These are phyloP conservation scores for Zygothrica quintamaculata DNA, from an alignment of 2,888 invertebrate genomes.

Conservation along the genomic window DNA sequence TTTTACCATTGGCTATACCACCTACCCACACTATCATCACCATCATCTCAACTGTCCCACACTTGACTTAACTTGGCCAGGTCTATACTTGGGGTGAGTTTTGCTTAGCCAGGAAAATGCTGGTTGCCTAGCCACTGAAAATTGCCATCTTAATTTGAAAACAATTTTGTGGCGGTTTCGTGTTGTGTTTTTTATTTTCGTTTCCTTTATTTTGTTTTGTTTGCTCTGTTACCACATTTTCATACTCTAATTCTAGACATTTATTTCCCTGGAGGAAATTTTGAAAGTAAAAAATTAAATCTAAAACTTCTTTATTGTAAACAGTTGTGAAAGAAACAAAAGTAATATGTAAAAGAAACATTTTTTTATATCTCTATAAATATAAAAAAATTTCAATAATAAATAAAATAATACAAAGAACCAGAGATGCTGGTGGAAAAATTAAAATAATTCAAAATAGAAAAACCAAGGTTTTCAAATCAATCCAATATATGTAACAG, in stretches of 20 bases:
- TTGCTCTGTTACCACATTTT: constrained; percentile 32
- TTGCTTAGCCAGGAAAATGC: constrained; percentile 2
- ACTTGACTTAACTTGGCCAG: constrained; percentile 40
- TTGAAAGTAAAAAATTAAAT: not conserved
- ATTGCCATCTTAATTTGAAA: constrained; percentile 79
- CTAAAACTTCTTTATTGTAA: constrained; percentile 1
- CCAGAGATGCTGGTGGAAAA: not conserved
- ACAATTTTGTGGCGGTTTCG: constrained; percentile 68
- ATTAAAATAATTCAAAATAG: not conserved
- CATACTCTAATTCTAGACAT: constrained; percentile 41
- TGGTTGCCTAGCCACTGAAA: constrained; percentile 37
- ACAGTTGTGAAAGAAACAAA: constrained; percentile 10
- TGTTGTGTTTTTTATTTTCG: too few species aligned
- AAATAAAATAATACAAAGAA: not conserved
- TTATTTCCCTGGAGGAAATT: constrained; percentile 55
- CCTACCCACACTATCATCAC: not conserved
- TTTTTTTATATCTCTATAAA: too few species aligned
- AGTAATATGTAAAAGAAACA: too few species aligned
- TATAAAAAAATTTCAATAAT: not conserved
- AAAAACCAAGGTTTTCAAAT: too few species aligned
- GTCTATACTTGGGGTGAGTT: constrained; percentile 1
- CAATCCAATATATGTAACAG: too few species aligned
- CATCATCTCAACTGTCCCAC: not conserved
- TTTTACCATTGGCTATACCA: too few species aligned
- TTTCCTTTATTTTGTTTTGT: constrained; percentile 14